Evolutionary conservation across 2,797 vertebrate genomes (phyloP).

Genomic region (Acipenser transmontanus): DNA sequence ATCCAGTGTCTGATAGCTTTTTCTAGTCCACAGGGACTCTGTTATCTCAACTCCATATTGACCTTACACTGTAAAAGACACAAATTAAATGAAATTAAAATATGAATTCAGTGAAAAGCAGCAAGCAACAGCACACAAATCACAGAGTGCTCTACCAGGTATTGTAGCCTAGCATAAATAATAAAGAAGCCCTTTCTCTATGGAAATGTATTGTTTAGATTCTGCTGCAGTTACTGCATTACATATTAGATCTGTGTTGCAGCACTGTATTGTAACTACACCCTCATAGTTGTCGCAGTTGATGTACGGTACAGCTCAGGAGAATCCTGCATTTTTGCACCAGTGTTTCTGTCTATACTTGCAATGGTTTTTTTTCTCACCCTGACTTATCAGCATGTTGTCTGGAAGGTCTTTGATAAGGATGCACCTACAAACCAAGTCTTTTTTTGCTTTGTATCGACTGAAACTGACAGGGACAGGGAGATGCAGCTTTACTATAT

Average conservation of each 20-base stretch:
- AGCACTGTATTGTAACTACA: background rate
- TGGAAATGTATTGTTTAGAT: constrained; percentile 37
- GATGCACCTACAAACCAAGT: no score
- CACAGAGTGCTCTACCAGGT: constrained; percentile 32
- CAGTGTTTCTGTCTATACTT: background rate
- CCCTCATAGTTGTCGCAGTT: no score
- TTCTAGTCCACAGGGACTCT: no score
- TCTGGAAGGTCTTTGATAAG: no score
- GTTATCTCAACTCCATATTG: no score
- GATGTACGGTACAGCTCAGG: no score
- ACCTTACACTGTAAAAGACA: no score
- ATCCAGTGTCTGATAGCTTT: no score
- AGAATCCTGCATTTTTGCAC: background rate
- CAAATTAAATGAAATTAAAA: constrained; percentile 6
- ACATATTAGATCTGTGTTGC: background rate
- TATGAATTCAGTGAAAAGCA: constrained; percentile 13
- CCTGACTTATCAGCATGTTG: no score
- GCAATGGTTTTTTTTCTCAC: background rate
- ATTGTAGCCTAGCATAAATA: constrained; percentile 27
- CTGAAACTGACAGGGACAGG: background rate
- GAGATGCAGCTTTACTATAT: background rate
- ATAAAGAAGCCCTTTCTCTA: constrained; percentile 24
- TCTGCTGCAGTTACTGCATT: constrained; percentile 28
- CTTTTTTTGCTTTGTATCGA: no score
- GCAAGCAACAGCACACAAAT: constrained; percentile 32